These are phyloP conservation scores for Solenopsis invicta DNA, from an alignment of 1,140 invertebrate species.

Conservation along the genomic window DNA sequence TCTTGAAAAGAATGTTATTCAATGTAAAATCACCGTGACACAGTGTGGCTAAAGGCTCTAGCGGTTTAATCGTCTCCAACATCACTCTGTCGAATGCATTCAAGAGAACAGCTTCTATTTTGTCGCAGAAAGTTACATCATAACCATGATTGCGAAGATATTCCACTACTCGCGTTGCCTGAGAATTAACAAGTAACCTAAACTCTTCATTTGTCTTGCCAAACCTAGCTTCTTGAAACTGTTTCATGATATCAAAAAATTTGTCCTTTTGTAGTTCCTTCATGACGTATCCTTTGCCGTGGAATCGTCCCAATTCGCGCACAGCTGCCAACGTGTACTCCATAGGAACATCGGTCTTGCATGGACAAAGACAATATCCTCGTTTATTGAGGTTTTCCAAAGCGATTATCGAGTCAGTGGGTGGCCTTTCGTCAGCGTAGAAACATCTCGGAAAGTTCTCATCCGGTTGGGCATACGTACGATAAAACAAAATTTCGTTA, in stretches of 20 bases:
- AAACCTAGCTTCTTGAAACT: conserved; percentile 64
- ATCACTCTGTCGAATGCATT: conserved; percentile 58
- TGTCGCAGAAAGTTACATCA: conserved; percentile 72
- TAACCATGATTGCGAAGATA: conserved; percentile 53
- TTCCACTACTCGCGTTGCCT: conserved; percentile 36
- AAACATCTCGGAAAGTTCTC: conserved; percentile 69
- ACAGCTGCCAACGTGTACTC: conserved; percentile 79
- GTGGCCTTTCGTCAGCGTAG: conserved; percentile 42
- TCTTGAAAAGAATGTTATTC: conserved; percentile 82
- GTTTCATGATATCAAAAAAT: conserved; percentile 75
- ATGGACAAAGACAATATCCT: conserved; percentile 56
- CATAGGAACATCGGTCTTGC: conserved; percentile 54
- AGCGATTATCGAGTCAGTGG: conserved; percentile 71
- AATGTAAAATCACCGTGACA: conserved; percentile 84
- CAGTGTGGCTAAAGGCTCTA: conserved; percentile 80
- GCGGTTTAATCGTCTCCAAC: conserved; percentile 19
- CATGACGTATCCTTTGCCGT: conserved; percentile 81
- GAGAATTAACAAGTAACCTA: accelerated
- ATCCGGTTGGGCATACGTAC: conserved; percentile 12
- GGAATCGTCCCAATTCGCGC: conserved; percentile 81
- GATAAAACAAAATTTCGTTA: conserved; percentile 82
- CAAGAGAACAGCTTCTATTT: conserved; percentile 55
- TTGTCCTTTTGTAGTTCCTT: conserved; percentile 75
- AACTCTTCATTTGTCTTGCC: neutral
- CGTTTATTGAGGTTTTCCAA: conserved; percentile 77